A percentile compares a stretch with the other conserved stretches of the same genome.
Evolutionary conservation across 2,797 vertebrate genomes (phyloP).

Genomic region (Malacoctenus gilli): DNA sequence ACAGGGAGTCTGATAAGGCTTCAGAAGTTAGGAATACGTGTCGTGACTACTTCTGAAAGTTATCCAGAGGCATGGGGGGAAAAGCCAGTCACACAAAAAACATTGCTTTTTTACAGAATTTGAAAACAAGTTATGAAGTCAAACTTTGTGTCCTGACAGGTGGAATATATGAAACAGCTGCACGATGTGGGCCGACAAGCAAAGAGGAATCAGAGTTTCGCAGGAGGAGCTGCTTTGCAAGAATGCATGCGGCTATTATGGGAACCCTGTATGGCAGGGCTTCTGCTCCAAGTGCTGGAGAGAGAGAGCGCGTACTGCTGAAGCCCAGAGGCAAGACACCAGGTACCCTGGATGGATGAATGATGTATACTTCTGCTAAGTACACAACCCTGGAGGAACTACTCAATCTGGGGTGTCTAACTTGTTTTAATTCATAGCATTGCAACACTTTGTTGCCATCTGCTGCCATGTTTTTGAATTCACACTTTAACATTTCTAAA

Average conservation of each 20-base stretch:
- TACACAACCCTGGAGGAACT: too few species aligned
- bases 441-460: too few species aligned
- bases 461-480: too few species aligned
- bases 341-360: conserved; percentile 54
- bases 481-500: too few species aligned
- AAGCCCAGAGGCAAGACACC: conserved; percentile 53
- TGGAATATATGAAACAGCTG: conserved; percentile 8
- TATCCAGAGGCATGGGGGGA: too few species aligned
- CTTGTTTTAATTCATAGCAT: too few species aligned
- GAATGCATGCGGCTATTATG: conserved; percentile 84
- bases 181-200: conserved; percentile 77
- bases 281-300: conserved; percentile 88
- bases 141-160: conserved; percentile 14
- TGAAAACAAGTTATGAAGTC: background rate
- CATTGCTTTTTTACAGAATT: background rate
- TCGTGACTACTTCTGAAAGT: too few species aligned
- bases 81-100: too few species aligned
- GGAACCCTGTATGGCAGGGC: conserved; percentile 85
- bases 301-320: conserved; percentile 66
- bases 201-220: conserved; percentile 78
- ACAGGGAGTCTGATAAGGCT: too few species aligned
- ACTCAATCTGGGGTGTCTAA: too few species aligned
- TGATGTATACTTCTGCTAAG: too few species aligned
- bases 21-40: too few species aligned
- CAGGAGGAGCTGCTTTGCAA: conserved; percentile 84